Evolutionary conservation across 2,113 vertebrate genomes (phyloP).

Genomic region (Falcunculus frontatus): DNA sequence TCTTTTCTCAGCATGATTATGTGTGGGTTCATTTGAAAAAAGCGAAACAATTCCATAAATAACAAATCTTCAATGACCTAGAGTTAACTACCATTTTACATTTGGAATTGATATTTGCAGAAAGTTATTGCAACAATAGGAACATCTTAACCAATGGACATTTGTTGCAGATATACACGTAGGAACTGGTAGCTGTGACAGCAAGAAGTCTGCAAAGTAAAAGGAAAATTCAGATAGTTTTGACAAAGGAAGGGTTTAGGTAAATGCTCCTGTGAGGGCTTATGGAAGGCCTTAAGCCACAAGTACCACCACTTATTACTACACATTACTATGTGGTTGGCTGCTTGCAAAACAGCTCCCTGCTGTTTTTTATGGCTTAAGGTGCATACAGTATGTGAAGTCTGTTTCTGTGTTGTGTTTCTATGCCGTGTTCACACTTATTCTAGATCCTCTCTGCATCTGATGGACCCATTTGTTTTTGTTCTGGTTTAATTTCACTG

Average conservation of each 20-base stretch:
- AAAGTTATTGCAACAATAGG: neutral
- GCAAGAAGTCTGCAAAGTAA: neutral
- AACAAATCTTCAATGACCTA: neutral
- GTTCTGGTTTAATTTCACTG: neutral
- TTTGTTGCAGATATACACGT: neutral
- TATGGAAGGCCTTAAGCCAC: neutral
- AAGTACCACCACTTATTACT: neutral
- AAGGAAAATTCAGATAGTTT: neutral
- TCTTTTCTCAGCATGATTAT: neutral
- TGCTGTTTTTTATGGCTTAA: neutral
- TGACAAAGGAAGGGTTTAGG: neutral
- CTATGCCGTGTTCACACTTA: neutral
- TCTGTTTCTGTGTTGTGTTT: neutral
- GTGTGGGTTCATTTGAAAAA: neutral
- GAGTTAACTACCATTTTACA: neutral
- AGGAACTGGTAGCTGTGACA: neutral
- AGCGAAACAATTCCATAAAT: neutral
- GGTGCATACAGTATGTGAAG: neutral
- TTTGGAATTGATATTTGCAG: neutral
- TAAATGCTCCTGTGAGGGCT: neutral
- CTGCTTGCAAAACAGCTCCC: neutral
- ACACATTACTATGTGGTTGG: neutral
- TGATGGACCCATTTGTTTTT: neutral
- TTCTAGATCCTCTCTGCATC: neutral
- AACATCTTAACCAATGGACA: neutral